Percentiles rank a stretch among this genome's conserved stretches.
phyloP scores from a whole-genome alignment of 2,888 invertebrate species.

The Argyresthia goedartella region DNA sequence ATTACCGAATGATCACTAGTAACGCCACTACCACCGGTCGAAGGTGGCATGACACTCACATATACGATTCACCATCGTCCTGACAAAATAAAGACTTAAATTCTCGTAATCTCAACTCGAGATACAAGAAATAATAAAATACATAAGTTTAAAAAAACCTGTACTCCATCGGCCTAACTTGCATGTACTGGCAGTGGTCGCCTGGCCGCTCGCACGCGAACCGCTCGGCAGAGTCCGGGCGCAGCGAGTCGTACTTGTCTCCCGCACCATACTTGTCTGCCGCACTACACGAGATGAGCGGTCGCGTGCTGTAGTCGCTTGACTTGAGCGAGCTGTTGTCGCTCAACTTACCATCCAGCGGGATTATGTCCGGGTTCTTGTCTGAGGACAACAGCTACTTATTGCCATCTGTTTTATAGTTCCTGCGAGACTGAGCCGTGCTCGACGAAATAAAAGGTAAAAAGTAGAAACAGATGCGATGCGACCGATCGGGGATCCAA shows the following conservation, averaged over 20 bases:
- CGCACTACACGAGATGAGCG: constrained; percentile 45
- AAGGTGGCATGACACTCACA: too few relatives aligned
- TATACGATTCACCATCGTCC: too few relatives aligned
- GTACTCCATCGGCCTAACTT: constrained; percentile 50
- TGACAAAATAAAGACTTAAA: too few relatives aligned
- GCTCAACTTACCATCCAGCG: constrained; percentile 58
- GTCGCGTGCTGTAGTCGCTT: constrained; percentile 54
- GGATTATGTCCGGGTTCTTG: constrained; percentile 65
- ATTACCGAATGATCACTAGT: too few relatives aligned
- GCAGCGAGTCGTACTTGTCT: constrained; percentile 47
- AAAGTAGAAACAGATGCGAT: too few relatives aligned
- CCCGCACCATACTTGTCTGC: constrained; percentile 5
- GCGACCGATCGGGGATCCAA: too few relatives aligned
- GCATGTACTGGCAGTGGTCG: constrained; percentile 54
- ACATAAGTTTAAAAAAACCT: constrained; percentile 17
- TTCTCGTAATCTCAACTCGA: too few relatives aligned
- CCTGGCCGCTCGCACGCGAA: constrained; percentile 32
- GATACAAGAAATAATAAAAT: too few relatives aligned
- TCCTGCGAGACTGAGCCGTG: too few relatives aligned
- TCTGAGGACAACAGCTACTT: constrained; percentile 25
- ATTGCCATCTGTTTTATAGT: too few relatives aligned
- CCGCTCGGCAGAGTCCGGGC: neutral
- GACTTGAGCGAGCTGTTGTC: constrained; percentile 61
- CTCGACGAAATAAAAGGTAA: too few relatives aligned
- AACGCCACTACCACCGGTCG: too few relatives aligned